Evolutionary conservation across 2,113 vertebrate genomes (phyloP).

Genomic region (Macrotis lagotis): DNA sequence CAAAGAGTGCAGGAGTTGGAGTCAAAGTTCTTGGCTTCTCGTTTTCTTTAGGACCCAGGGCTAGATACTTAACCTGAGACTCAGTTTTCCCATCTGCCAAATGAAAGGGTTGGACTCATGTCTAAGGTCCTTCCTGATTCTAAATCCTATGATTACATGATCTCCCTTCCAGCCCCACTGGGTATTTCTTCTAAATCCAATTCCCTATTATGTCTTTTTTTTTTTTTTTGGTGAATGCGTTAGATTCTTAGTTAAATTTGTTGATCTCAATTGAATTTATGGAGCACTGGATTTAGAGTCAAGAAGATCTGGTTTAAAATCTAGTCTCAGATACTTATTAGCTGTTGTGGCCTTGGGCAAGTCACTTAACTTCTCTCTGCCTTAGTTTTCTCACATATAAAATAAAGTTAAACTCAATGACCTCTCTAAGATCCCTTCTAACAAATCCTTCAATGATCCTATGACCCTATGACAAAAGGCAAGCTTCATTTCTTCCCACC

Average conservation of each 20-base stretch:
- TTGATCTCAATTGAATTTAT: not conserved
- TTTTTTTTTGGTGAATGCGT: too few species aligned
- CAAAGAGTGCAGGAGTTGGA: not conserved
- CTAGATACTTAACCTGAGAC: not conserved
- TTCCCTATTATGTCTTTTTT: not conserved
- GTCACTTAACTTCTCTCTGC: not conserved
- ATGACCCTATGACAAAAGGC: not conserved
- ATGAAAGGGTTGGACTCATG: not conserved
- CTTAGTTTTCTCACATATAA: not conserved
- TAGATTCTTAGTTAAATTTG: not conserved
- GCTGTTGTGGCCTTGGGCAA: not conserved
- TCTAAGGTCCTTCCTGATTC: not conserved
- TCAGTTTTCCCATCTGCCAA: not conserved
- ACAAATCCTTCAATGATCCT: not conserved
- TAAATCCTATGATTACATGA: not conserved
- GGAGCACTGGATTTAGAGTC: not conserved
- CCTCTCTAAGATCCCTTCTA: not conserved
- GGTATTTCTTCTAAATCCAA: not conserved
- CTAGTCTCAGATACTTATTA: not conserved
- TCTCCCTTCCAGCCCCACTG: not conserved
- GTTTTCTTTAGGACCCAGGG: not conserved
- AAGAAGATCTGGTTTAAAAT: not conserved
- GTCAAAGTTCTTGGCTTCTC: not conserved
- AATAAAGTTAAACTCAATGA: not conserved
- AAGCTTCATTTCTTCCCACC: not conserved